These are phyloP conservation scores for Leptopilina myrica DNA, from an alignment of 2,888 invertebrate species.

Conservation along the genomic window DNA sequence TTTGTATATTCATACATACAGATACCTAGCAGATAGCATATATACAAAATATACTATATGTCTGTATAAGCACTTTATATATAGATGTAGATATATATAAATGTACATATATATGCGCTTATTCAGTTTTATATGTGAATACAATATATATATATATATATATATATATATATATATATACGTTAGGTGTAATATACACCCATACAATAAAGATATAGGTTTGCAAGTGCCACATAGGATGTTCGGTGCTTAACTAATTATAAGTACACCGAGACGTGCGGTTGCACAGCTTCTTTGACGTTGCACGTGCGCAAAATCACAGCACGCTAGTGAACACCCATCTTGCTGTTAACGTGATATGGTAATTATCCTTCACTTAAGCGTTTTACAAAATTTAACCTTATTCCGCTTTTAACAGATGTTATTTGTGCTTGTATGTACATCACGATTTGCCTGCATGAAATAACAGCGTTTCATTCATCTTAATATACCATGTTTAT, in stretches of 20 bases:
- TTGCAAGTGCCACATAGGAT: conserved; percentile 44
- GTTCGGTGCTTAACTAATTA: conserved; percentile 60
- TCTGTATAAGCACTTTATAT: no score
- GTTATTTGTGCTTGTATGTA: conserved; percentile 7
- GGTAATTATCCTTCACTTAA: conserved; percentile 41
- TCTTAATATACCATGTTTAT: no score
- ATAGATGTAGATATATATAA: no score
- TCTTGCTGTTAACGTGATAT: conserved; percentile 39
- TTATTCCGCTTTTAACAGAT: conserved; percentile 32
- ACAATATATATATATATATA: no score
- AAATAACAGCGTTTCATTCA: background rate
- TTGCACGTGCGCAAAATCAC: conserved; percentile 38
- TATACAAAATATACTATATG: no score
- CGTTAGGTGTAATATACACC: no score
- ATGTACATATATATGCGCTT: no score
- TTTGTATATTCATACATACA: no score
- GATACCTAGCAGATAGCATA: no score
- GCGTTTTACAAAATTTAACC: conserved; percentile 35
- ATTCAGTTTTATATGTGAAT: no score
- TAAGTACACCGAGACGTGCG: conserved; percentile 51
- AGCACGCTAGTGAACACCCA: conserved; percentile 41
- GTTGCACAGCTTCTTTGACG: conserved; percentile 46
- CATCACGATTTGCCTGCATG: background rate
- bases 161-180: no score
- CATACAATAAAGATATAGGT: conserved; percentile 42